These are phyloP conservation scores for Centroberyx gerrardi DNA, from an alignment of 2,797 vertebrate species.

Conservation along the genomic window DNA sequence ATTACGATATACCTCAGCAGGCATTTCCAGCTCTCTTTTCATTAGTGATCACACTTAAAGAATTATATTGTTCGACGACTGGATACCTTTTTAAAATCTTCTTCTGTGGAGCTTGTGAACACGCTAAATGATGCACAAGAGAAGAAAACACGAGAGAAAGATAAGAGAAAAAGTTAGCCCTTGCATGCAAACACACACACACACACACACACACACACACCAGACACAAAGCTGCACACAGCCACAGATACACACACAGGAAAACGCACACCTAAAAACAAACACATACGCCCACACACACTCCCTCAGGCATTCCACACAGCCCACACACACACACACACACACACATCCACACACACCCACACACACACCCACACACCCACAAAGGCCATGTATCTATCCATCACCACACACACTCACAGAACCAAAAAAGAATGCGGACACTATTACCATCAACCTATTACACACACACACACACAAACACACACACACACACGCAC, in stretches of 20 bases:
- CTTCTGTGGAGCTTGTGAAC: neutral
- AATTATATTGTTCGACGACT: neutral
- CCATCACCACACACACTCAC: slow-evolving; percentile 20
- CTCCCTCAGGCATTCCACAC: no score
- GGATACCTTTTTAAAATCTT: slow-evolving; percentile 17
- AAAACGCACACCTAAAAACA: neutral
- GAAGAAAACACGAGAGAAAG: neutral
- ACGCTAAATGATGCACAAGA: no score
- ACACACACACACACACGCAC: slow-evolving; percentile 24
- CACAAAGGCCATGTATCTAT: neutral
- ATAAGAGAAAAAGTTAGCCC: neutral
- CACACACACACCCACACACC: neutral
- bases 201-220: neutral
- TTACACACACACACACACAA: neutral
- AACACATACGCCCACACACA: no score
- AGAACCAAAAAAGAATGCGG: no score
- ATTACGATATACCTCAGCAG: slow-evolving; percentile 37
- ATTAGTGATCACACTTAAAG: slow-evolving; percentile 1
- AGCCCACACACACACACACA: slow-evolving; percentile 18
- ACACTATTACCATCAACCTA: slow-evolving; percentile 8
- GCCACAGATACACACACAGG: neutral
- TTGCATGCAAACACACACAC: neutral
- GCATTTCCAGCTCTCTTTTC: slow-evolving; percentile 2
- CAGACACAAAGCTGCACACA: neutral
- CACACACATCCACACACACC: neutral